Percentiles rank a stretch among this genome's conserved stretches.
phyloP scores from a whole-genome alignment of 2,797 vertebrate genomes.

The Poecilia picta region DNA sequence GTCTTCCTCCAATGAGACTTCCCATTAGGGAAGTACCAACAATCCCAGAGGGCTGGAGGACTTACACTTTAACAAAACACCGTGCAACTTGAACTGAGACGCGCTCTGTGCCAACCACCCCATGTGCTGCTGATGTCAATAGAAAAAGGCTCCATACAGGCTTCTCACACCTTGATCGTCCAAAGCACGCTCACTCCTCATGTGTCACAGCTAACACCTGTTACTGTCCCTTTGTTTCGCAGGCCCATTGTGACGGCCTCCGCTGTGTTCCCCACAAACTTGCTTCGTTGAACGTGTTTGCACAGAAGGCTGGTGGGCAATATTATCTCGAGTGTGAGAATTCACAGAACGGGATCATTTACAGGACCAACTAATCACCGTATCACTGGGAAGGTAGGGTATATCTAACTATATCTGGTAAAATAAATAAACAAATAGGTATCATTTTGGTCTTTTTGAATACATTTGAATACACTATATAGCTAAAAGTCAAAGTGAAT shows the following conservation, averaged over 20 bases:
- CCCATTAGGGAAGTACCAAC: neutral
- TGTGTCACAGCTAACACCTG: slow-evolving; percentile 68
- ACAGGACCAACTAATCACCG: slow-evolving; percentile 43
- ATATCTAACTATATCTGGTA: neutral
- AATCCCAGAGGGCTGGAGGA: neutral
- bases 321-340: slow-evolving; percentile 70
- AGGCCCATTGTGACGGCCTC: slow-evolving; percentile 57
- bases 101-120: slow-evolving; percentile 6
- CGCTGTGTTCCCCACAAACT: slow-evolving; percentile 53
- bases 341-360: slow-evolving; percentile 40
- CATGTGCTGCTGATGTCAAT: slow-evolving; percentile 27
- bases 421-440: slow-evolving; percentile 1
- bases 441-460: neutral
- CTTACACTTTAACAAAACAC: neutral
- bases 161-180: slow-evolving; percentile 58
- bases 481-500: neutral
- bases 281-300: slow-evolving; percentile 62
- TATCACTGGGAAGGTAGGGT: slow-evolving; percentile 18
- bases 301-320: slow-evolving; percentile 81
- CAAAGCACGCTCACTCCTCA: slow-evolving; percentile 58
- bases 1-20: neutral
- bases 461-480: neutral
- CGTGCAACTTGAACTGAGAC: neutral
- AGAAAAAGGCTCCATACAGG: slow-evolving; percentile 10
- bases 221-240: slow-evolving; percentile 68